Percentiles rank a stretch among this genome's conserved stretches.
These are phyloP conservation scores for Clarias pachynema DNA, from an alignment of 2,797 vertebrate genomes.

Conservation along the genomic window DNA sequence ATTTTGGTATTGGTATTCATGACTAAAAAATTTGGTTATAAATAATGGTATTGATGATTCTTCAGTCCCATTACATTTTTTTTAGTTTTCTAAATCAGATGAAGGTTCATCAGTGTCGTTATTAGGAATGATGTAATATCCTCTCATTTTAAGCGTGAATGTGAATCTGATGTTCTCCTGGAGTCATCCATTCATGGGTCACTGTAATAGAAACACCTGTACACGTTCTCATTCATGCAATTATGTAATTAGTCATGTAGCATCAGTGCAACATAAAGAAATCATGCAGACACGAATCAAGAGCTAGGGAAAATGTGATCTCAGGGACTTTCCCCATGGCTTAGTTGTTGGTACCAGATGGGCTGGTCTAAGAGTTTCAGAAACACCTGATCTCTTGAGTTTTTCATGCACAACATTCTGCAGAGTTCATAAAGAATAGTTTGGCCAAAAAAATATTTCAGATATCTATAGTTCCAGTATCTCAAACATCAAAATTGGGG, in stretches of 20 bases:
- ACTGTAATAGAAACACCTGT: not conserved
- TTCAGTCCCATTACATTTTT: not conserved
- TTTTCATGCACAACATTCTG: not conserved
- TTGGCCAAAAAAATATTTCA: not conserved
- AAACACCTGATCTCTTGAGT: not conserved
- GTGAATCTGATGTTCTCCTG: not conserved
- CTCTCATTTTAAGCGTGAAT: not conserved
- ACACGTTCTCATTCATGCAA: not conserved
- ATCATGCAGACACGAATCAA: not conserved
- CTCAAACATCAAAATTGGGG: not conserved
- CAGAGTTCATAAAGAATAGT: not conserved
- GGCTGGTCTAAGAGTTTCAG: not conserved
- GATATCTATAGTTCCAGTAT: not conserved
- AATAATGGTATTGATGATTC: not conserved
- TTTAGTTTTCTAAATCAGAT: not conserved
- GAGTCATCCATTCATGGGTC: not conserved
- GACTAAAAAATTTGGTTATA: not conserved
- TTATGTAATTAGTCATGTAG: not conserved
- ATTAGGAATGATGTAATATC: not conserved
- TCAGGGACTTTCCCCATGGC: not conserved
- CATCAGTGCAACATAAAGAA: not conserved
- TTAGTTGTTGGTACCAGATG: not conserved
- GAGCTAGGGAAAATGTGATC: not conserved
- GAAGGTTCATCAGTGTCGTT: not conserved
- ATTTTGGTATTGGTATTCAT: not conserved